A percentile compares a stretch with the other conserved stretches of the same genome.
phyloP scores from a whole-genome alignment of 1,140 invertebrate species.

The Diprion similis region DNA sequence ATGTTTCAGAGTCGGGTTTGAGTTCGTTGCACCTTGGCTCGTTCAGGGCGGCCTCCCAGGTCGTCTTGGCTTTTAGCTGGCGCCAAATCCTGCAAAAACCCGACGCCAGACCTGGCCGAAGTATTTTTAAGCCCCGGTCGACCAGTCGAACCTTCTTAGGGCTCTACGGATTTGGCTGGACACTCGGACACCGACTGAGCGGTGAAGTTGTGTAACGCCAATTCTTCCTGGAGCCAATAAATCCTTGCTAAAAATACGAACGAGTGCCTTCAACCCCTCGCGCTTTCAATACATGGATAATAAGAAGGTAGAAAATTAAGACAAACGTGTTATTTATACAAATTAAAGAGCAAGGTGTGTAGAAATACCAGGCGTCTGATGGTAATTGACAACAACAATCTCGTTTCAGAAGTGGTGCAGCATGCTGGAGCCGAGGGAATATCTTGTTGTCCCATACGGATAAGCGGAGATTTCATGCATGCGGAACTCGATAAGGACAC shows the following conservation, averaged over 20 bases:
- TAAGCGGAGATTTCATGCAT: neutral
- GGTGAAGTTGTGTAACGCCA: neutral
- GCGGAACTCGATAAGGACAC: neutral
- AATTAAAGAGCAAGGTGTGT: too few relatives aligned
- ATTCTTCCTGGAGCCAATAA: neutral
- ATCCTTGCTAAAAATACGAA: too few relatives aligned
- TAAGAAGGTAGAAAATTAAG: too few relatives aligned
- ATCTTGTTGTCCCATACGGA: neutral
- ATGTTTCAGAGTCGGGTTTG: neutral
- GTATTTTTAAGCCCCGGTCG: conserved; percentile 46
- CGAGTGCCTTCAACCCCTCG: too few relatives aligned
- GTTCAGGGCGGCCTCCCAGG: conserved; percentile 11
- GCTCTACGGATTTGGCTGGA: neutral
- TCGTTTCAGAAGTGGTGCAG: too few relatives aligned
- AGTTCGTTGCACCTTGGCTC: conserved; percentile 12
- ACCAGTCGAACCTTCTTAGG: conserved; percentile 12
- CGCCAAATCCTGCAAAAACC: conserved; percentile 40
- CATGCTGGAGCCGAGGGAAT: too few relatives aligned
- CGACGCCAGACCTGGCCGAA: conserved; percentile 29
- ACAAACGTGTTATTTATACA: too few relatives aligned
- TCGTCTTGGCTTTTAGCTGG: conserved; percentile 25
- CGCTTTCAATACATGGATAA: too few relatives aligned
- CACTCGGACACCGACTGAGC: neutral
- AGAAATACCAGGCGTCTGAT: too few relatives aligned
- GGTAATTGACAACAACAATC: too few relatives aligned